Percentiles rank a stretch among this genome's conserved stretches.
Conservation (phyloP, 37 sponge, comb jelly and placozoan genomes). For the Geodia barretti region DNA sequence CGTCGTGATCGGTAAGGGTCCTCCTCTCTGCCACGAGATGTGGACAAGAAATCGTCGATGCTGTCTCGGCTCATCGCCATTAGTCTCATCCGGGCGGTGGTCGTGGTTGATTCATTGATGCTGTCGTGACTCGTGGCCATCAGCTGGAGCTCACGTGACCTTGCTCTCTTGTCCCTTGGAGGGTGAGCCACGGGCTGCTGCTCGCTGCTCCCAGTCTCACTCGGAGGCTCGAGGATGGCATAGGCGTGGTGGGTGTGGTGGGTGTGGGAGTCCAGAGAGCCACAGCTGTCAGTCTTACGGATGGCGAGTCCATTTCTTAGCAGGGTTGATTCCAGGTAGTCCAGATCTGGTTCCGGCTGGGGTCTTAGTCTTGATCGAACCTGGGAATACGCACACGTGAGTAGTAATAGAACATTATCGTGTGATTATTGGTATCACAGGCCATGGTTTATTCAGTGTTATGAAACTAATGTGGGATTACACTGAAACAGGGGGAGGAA, state of each 20-base stretch:
- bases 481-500: no score
- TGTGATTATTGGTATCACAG: no score
- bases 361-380: not conserved
- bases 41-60: no score
- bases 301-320: constrained; percentile 3
- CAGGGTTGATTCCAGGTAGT: not conserved
- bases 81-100: not conserved
- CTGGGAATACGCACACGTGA: no score
- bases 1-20: not conserved
- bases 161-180: no score
- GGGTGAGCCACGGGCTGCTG: not conserved
- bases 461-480: no score
- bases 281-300: constrained; percentile 78
- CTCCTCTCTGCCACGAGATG: not conserved
- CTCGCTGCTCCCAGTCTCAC: not conserved
- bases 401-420: no score
- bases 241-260: not conserved
- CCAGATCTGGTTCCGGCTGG: not conserved
- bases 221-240: not conserved
- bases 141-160: not conserved
- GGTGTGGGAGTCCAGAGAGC: constrained; percentile 70
- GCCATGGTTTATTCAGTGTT: no score
- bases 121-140: no score
- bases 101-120: no score
- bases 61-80: not conserved